A percentile compares a stretch with the other conserved stretches of the same genome.
These are phyloP conservation scores for Hystrix cristata DNA, from an alignment of 2,113 vertebrate species.

Conservation along the genomic window DNA sequence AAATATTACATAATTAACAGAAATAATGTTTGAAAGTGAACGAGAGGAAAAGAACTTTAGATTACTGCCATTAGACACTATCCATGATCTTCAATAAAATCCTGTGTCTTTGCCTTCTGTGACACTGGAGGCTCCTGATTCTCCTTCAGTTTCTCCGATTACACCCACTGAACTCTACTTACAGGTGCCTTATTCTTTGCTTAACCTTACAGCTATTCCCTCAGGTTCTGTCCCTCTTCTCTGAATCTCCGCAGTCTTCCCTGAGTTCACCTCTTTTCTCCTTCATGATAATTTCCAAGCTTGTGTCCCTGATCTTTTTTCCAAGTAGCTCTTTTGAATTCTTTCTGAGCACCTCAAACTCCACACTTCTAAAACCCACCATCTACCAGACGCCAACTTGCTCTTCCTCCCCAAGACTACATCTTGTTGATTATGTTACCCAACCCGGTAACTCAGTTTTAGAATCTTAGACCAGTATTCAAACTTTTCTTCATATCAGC, in stretches of 20 bases:
- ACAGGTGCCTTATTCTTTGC: neutral
- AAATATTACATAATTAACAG: neutral
- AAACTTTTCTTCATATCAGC: neutral
- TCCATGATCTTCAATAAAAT: neutral
- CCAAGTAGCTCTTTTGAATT: neutral
- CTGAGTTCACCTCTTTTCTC: neutral
- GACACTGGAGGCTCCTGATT: neutral
- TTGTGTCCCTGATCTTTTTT: neutral
- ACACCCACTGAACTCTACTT: neutral
- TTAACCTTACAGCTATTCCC: neutral
- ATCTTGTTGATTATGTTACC: neutral
- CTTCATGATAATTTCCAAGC: neutral
- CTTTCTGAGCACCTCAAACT: neutral
- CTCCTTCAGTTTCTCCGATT: conserved; percentile 7
- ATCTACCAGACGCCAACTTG: neutral
- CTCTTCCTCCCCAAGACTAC: neutral
- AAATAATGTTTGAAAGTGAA: neutral
- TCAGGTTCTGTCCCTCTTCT: neutral
- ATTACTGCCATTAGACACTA: neutral
- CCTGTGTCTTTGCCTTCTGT: neutral
- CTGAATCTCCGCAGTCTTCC: neutral
- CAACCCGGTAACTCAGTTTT: neutral
- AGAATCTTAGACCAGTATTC: neutral
- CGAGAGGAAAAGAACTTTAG: neutral
- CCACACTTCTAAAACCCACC: neutral